phyloP scores from a whole-genome alignment of 2,113 vertebrate species.

The Crocuta crocuta region DNA sequence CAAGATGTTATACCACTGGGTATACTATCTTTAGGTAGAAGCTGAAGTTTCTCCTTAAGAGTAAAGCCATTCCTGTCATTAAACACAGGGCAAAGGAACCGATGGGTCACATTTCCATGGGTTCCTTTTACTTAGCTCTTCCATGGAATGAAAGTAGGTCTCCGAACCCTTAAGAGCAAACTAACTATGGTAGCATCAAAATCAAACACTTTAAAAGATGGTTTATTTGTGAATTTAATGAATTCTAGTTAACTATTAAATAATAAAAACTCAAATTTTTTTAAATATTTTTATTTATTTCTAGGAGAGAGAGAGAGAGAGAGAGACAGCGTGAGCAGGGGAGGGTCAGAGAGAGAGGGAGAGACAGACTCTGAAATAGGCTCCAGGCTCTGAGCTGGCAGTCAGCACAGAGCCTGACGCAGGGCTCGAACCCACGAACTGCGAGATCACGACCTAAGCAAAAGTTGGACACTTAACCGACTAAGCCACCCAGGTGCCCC shows the following conservation, averaged over 20 bases:
- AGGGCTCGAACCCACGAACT: no score
- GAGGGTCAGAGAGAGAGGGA: no score
- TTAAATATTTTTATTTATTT: no score
- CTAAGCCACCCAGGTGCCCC: no score
- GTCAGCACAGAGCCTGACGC: no score
- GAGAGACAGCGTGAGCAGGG: no score
- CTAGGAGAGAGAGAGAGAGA: no score
- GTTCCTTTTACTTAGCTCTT: not conserved
- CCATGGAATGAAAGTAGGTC: not conserved
- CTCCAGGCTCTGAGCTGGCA: no score
- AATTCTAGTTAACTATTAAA: constrained; percentile 10
- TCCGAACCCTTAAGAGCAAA: not conserved
- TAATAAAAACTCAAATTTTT: not conserved
- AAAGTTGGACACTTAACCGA: no score
- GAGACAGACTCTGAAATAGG: no score
- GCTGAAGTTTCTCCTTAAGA: not conserved
- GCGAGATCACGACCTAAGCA: no score
- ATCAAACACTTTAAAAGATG: not conserved
- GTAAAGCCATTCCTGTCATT: not conserved
- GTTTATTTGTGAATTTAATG: not conserved
- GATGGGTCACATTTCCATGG: not conserved
- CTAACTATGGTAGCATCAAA: not conserved
- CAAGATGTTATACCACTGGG: not conserved
- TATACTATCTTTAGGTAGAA: not conserved
- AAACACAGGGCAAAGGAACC: not conserved